Conservation (phyloP, 2,113 vertebrate species). For the Microcebus lehilahytsara region DNA sequence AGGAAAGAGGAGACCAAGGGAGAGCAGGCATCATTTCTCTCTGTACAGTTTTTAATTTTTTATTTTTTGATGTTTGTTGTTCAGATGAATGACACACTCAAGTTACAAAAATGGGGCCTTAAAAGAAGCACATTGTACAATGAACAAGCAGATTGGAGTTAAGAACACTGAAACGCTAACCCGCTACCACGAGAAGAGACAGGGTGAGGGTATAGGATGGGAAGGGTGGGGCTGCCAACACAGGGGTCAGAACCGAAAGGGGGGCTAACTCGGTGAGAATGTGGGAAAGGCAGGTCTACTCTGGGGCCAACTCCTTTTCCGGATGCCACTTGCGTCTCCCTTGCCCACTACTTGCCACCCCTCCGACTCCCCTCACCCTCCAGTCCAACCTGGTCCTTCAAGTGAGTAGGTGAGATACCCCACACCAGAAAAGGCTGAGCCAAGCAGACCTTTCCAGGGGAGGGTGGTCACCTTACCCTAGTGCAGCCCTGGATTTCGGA, state of each 20-base stretch:
- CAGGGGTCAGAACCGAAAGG: constrained; percentile 63
- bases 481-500: constrained; percentile 23
- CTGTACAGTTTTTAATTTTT: constrained; percentile 80
- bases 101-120: constrained; percentile 81
- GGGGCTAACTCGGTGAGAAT: background rate
- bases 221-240: constrained; percentile 61
- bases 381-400: background rate
- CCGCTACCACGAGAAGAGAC: constrained; percentile 80
- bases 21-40: constrained; percentile 64
- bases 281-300: constrained; percentile 25
- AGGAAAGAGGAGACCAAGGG: constrained; percentile 43
- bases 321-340: background rate
- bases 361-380: background rate
- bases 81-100: constrained; percentile 81
- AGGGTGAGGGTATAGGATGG: constrained; percentile 26
- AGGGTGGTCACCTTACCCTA: background rate
- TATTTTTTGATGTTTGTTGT: constrained; percentile 78
- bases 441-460: background rate
- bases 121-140: constrained; percentile 82
- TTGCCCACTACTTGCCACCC: constrained; percentile 3
- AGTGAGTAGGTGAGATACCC: background rate
- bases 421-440: background rate
- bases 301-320: background rate
- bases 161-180: constrained; percentile 80
- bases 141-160: constrained; percentile 80